Evolutionary conservation across 2,797 vertebrate genomes (phyloP).

Genomic region (Spinus pinus): DNA sequence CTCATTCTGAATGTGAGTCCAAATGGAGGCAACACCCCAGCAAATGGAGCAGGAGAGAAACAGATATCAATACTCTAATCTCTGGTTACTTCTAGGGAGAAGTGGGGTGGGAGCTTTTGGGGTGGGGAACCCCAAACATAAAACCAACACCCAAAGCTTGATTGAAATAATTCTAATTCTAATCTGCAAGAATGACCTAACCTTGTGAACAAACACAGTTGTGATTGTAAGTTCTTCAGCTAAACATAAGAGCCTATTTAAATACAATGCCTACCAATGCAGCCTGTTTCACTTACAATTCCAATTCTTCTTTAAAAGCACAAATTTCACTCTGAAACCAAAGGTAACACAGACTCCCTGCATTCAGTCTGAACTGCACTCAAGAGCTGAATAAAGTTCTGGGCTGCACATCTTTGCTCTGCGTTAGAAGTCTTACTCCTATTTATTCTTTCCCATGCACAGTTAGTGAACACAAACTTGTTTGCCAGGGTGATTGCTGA

Average conservation of each 20-base stretch:
- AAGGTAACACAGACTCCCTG: neutral
- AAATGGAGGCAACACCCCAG: neutral
- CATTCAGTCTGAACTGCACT: neutral
- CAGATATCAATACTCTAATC: neutral
- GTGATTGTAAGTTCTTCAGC: neutral
- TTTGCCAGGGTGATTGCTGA: neutral
- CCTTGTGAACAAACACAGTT: neutral
- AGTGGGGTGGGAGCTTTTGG: accelerated
- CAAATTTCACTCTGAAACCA: neutral
- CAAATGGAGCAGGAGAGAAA: neutral
- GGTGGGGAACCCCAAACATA: neutral
- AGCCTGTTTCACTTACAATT: neutral
- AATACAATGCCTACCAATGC: neutral
- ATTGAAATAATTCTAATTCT: neutral
- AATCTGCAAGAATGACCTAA: neutral
- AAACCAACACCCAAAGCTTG: neutral
- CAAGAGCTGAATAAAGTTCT: neutral
- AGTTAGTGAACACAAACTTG: neutral
- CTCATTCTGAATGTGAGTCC: neutral
- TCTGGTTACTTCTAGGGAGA: neutral
- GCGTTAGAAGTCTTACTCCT: neutral
- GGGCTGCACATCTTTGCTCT: neutral
- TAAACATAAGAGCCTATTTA: neutral
- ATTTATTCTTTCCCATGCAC: neutral
- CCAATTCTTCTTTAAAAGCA: neutral